Percentiles rank a stretch among this genome's conserved stretches.
Evolutionary conservation across 2,113 vertebrate genomes (phyloP).

Genomic region (Ciconia stormi): DNA sequence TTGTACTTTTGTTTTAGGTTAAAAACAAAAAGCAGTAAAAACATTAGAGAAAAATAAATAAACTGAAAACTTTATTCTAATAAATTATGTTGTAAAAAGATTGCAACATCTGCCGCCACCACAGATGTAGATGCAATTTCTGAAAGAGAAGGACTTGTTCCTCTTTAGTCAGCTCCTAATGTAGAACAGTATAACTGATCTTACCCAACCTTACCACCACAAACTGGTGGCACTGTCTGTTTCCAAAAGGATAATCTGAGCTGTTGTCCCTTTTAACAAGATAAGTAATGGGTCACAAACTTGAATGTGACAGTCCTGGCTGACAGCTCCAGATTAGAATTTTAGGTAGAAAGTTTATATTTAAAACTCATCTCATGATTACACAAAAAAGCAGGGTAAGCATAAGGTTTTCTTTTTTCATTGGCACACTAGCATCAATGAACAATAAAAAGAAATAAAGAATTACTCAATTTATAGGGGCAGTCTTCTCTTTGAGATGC

Average conservation of each 20-base stretch:
- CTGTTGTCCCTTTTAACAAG: background rate
- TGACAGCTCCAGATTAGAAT: background rate
- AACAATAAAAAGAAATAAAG: background rate
- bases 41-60: slow-evolving; percentile 45
- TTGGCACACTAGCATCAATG: background rate
- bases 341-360: background rate
- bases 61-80: slow-evolving; percentile 35
- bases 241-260: background rate
- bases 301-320: background rate
- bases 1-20: slow-evolving; percentile 43
- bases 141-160: background rate
- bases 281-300: background rate
- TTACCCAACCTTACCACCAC: background rate
- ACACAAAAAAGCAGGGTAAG: background rate
- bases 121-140: background rate
- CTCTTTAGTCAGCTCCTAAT: background rate
- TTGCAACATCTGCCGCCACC: slow-evolving; percentile 27
- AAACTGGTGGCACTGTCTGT: background rate
- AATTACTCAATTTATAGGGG: background rate
- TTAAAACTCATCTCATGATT: background rate
- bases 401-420: background rate
- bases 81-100: slow-evolving; percentile 30
- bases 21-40: slow-evolving; percentile 47
- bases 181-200: background rate
- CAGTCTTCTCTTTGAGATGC: background rate